phyloP scores from a whole-genome alignment of 2,113 vertebrate genomes.

The Piliocolobus tephrosceles region DNA sequence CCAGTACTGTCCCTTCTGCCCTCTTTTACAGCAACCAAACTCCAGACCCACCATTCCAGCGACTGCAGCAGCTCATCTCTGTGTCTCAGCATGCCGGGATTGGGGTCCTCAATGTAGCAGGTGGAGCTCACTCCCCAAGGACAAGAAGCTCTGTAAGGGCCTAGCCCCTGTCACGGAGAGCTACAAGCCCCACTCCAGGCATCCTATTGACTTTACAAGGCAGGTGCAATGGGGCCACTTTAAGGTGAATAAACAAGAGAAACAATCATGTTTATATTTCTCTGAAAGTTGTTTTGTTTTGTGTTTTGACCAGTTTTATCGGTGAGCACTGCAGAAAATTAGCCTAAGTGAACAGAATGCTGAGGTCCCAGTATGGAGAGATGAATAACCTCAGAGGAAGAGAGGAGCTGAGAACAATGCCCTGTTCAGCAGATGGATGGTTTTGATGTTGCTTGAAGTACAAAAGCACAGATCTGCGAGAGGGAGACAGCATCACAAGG shows the following conservation, averaged over 20 bases:
- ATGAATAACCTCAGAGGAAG: too few species aligned
- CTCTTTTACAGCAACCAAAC: background rate
- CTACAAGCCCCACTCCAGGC: fast-evolving
- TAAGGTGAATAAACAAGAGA: background rate
- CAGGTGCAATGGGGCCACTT: background rate
- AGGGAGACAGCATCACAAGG: fast-evolving
- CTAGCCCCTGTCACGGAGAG: fast-evolving
- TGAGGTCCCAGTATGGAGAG: background rate
- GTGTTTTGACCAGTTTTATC: background rate
- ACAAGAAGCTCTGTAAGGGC: background rate
- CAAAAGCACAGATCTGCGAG: background rate
- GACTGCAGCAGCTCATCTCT: background rate
- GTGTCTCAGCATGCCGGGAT: background rate
- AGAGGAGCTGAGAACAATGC: fast-evolving
- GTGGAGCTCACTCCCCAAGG: background rate
- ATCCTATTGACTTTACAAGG: background rate
- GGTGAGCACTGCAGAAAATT: background rate
- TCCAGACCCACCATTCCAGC: background rate
- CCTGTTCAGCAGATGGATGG: background rate
- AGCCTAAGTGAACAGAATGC: background rate
- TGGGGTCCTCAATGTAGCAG: fast-evolving
- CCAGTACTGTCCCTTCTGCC: background rate
- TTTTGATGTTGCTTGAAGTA: fast-evolving
- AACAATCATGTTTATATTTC: background rate
- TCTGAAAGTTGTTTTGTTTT: background rate